Conservation (phyloP, 2,113 vertebrate genomes). For the Phoenicopterus ruber region DNA sequence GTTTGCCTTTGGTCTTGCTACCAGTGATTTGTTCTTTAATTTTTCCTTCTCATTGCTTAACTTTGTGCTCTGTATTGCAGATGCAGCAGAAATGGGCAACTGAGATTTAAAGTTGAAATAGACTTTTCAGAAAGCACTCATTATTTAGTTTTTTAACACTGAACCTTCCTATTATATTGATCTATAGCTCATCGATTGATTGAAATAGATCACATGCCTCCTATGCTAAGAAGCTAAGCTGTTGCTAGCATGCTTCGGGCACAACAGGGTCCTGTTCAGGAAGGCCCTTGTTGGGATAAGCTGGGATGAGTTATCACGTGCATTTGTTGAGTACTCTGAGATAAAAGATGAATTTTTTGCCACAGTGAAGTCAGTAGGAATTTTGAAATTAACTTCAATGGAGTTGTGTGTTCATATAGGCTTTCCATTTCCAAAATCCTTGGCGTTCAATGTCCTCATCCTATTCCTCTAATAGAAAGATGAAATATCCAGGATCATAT, state of each 20-base stretch:
- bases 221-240: background rate
- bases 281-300: background rate
- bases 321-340: background rate
- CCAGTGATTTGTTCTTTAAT: background rate
- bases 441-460: background rate
- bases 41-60: background rate
- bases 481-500: background rate
- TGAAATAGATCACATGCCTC: background rate
- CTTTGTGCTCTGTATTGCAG: background rate
- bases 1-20: background rate
- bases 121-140: background rate
- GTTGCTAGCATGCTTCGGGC: background rate
- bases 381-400: background rate
- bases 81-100: background rate
- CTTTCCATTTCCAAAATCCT: background rate
- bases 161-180: background rate
- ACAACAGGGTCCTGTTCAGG: background rate
- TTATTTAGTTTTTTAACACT: background rate
- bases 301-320: background rate
- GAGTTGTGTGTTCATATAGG: background rate
- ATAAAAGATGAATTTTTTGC: background rate
- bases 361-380: background rate
- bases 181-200: background rate
- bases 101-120: background rate
- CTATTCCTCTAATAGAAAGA: background rate